Evolutionary conservation across 2,797 vertebrate species (phyloP).

Genomic region (Gadopsis bispinosus): DNA sequence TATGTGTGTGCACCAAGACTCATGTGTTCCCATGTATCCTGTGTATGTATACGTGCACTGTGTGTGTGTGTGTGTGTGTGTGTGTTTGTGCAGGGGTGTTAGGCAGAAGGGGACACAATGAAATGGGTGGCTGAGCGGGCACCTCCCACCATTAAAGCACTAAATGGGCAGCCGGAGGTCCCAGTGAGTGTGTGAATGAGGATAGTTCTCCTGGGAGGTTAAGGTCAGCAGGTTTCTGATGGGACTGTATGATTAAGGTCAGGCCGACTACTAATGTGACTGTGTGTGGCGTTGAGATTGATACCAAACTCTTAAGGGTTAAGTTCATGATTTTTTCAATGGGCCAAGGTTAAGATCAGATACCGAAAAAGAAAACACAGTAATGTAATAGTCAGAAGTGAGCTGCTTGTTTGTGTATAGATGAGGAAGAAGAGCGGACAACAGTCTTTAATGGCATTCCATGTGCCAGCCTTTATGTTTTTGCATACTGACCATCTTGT

Average conservation of each 20-base stretch:
- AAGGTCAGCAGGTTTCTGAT: conserved; percentile 83
- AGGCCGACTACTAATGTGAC: conserved; percentile 72
- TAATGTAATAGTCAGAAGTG: conserved; percentile 30
- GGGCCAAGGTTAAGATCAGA: conserved; percentile 69
- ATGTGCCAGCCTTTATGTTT: neutral
- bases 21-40: conserved; percentile 21
- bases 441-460: neutral
- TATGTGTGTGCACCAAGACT: neutral
- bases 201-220: conserved; percentile 80
- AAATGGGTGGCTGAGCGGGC: conserved; percentile 83
- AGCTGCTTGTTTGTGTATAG: neutral
- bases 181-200: conserved; percentile 82
- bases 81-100: conserved; percentile 1
- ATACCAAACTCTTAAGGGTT: conserved; percentile 66
- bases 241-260: conserved; percentile 86
- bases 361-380: conserved; percentile 47
- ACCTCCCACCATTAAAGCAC: conserved; percentile 82
- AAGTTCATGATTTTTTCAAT: conserved; percentile 71
- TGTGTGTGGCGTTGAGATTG: conserved; percentile 67
- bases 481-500: neutral
- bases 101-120: conserved; percentile 73
- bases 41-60: conserved; percentile 28
- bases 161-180: conserved; percentile 82
- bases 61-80: conserved; percentile 22
- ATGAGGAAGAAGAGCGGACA: neutral